Percentiles rank a stretch among this genome's conserved stretches.
These are phyloP conservation scores for Propithecus perrieri DNA, from an alignment of 2,797 vertebrate species.

Conservation along the genomic window DNA sequence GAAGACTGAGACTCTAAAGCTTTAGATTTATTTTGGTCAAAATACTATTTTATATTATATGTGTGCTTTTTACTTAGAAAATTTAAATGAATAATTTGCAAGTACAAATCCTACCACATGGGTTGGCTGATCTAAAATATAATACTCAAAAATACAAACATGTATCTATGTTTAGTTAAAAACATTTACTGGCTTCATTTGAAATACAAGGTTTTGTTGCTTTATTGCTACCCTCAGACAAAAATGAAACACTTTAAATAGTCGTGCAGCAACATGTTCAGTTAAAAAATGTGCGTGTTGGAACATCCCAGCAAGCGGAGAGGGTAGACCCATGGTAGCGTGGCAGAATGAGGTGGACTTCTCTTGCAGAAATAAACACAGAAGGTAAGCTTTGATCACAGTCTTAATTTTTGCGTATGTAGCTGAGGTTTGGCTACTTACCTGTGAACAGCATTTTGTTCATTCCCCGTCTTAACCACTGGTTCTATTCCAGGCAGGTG, in stretches of 20 bases:
- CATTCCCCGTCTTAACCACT: not conserved
- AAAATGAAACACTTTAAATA: not conserved
- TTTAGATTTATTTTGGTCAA: not conserved
- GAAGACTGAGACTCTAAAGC: not conserved
- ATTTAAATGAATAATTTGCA: not conserved
- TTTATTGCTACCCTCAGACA: not conserved
- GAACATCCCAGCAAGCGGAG: not conserved
- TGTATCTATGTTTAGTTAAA: not conserved
- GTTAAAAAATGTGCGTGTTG: not conserved
- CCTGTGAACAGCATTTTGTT: not conserved
- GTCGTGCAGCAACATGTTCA: not conserved
- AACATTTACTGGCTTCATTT: not conserved
- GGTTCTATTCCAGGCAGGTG: not conserved
- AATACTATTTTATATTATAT: not conserved
- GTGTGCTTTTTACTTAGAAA: not conserved
- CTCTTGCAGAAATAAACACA: not conserved
- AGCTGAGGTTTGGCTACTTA: not conserved
- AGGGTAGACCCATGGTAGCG: rapidly evolving
- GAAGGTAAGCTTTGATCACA: not conserved
- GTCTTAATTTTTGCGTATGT: not conserved
- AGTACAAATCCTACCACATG: not conserved
- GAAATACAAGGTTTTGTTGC: not conserved
- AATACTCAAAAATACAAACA: not conserved
- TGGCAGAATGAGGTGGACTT: not conserved
- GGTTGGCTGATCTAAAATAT: not conserved